These are phyloP conservation scores for Papilio polyxenes DNA, from an alignment of 1,140 invertebrate genomes.

Conservation along the genomic window DNA sequence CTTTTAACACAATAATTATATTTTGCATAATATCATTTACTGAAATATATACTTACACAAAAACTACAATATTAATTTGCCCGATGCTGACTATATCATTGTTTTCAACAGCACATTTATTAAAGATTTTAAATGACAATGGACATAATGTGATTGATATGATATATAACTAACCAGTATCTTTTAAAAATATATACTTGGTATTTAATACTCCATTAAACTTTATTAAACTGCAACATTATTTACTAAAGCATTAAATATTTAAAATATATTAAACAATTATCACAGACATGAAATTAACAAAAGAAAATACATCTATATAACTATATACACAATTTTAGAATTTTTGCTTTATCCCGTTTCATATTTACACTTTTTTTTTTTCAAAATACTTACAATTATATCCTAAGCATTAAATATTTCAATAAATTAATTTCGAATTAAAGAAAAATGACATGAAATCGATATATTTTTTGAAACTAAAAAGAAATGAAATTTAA, in stretches of 20 bases:
- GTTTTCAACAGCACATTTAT: background rate
- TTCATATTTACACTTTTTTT: conserved; percentile 30
- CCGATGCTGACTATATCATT: background rate
- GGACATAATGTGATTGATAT: background rate
- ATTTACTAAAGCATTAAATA: conserved; percentile 40
- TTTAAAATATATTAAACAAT: conserved; percentile 44
- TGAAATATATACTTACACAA: background rate
- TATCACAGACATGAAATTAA: conserved; percentile 65
- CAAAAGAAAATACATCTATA: conserved; percentile 50
- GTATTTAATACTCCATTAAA: background rate
- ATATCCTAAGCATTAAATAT: conserved; percentile 13
- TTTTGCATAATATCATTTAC: too few species aligned
- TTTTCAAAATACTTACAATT: conserved; percentile 24
- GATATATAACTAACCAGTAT: background rate
- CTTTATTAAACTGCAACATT: background rate
- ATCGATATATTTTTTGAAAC: background rate
- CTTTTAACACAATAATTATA: too few species aligned
- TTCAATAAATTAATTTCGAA: background rate
- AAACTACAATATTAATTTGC: background rate
- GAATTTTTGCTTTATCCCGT: conserved; percentile 73
- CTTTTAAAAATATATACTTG: too few species aligned
- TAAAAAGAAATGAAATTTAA: background rate
- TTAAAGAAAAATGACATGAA: conserved; percentile 1
- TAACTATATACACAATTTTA: conserved; percentile 71
- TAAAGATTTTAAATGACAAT: background rate